Conservation (phyloP, 2,797 vertebrate genomes). For the Pelobates cultripes region DNA sequence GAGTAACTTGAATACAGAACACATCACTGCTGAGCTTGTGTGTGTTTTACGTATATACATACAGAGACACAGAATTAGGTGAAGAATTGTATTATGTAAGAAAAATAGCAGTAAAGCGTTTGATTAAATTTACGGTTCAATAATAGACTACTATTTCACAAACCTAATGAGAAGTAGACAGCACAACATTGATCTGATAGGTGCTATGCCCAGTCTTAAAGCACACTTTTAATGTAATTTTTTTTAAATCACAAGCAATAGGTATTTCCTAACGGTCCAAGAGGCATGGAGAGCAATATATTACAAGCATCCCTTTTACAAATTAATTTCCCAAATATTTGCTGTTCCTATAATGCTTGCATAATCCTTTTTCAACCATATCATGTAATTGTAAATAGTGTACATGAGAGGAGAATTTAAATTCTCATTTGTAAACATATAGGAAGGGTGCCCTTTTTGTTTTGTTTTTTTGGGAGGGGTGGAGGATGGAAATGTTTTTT, state of each 20-base stretch:
- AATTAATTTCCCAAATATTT: not conserved
- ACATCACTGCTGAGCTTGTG: no score
- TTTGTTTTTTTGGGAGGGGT: constrained; percentile 3
- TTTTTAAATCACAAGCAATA: constrained; percentile 8
- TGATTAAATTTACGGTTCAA: no score
- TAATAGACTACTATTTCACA: no score
- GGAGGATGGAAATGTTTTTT: not conserved
- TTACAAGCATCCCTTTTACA: not conserved
- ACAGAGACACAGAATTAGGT: no score
- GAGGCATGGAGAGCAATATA: not conserved
- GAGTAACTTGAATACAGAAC: no score
- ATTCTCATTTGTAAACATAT: constrained; percentile 71
- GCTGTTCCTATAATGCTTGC: constrained; percentile 16
- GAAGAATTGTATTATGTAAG: no score
- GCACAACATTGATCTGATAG: not conserved
- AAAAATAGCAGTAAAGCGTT: no score
- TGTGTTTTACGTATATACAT: no score
- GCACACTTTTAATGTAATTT: not conserved
- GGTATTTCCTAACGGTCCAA: not conserved
- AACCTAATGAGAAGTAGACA: not conserved
- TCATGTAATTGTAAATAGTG: constrained; percentile 69
- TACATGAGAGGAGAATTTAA: constrained; percentile 71
- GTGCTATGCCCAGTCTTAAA: constrained; percentile 9
- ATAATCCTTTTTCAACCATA: not conserved
- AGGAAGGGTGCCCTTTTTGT: constrained; percentile 5